Evolutionary conservation across 2,797 vertebrate species (phyloP), one percentile per base, ranked within the genome.

Genomic region (Clamator glandarius): DNA sequence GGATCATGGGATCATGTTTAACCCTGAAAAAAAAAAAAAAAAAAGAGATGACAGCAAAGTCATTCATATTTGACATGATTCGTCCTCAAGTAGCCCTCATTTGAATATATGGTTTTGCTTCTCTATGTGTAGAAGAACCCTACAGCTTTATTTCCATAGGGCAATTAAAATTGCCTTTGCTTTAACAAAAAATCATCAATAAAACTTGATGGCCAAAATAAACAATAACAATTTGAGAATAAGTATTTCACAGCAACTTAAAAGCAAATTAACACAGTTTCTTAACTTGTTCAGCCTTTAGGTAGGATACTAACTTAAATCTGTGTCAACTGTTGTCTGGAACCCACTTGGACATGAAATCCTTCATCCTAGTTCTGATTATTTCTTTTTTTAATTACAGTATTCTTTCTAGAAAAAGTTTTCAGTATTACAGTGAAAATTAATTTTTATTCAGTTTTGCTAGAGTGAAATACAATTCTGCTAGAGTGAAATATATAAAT

Each of bases 1-100:
- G 2, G 1, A 51, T 31, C 0, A 6, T 36, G 20, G 33, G 73
- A 63, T 26, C 36, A 48, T 0, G 4, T 23, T 72, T 81, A 67
- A 70, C 13, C 20, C 46, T 41, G 19, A 5, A 13, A 25, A 50
- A 42, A 18, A 50, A 50, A 42, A 18, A 50, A 67, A 90, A 81
- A 63, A 62, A 18, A 83, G 14, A 85, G 25, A 74, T 7, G 20
- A 44, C 42, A 44, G 35, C 36, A 36, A 76, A 80, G 18, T 26
- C 36, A 83, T 80, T 76, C 2, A 2, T 33, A 77, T 2, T 63
- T 1, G 2, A 28, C 25, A 42, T 2, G 6, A 55, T 44, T 75
- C 15, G 54, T 46, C 33, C 14, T 15, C 42, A 58, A 73, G 18
- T 1, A 64, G 50, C 29, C 11, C 6, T 76, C 55, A 57, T 20